phyloP scores from a whole-genome alignment of 1,140 invertebrate species.

The Lethrus apterus region DNA sequence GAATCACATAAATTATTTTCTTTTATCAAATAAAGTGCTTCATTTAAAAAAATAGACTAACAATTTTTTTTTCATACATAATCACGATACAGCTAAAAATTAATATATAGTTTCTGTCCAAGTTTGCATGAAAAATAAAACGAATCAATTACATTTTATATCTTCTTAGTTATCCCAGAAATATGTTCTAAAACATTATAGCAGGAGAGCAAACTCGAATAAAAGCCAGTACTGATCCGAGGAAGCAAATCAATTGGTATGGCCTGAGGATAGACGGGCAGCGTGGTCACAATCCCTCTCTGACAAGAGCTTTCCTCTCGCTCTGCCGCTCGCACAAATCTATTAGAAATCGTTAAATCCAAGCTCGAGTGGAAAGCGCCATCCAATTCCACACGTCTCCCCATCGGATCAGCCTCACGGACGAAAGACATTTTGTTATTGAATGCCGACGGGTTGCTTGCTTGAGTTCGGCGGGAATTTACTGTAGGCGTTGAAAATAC shows the following conservation, averaged over 20 bases:
- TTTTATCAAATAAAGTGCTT: too few species aligned
- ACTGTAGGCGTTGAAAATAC: slow-evolving; percentile 17
- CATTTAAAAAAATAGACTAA: too few species aligned
- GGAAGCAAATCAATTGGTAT: not conserved
- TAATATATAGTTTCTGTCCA: too few species aligned
- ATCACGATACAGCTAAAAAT: too few species aligned
- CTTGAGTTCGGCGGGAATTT: slow-evolving; percentile 8
- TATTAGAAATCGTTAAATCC: slow-evolving; percentile 45
- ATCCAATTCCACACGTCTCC: slow-evolving; percentile 33
- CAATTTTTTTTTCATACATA: too few species aligned
- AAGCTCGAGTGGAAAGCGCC: slow-evolving; percentile 27
- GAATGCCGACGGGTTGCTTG: slow-evolving; percentile 30
- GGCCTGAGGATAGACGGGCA: not conserved
- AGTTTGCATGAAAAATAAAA: too few species aligned
- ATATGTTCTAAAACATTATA: too few species aligned
- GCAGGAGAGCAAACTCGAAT: slow-evolving; percentile 5
- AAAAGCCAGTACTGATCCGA: not conserved
- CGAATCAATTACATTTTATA: too few species aligned
- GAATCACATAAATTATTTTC: too few species aligned
- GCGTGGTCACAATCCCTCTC: slow-evolving; percentile 23
- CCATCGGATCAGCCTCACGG: slow-evolving; percentile 23
- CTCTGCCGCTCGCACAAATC: slow-evolving; percentile 37
- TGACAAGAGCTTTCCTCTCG: slow-evolving; percentile 29
- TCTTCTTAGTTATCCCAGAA: too few species aligned
- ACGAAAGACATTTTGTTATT: slow-evolving; percentile 36